phyloP scores from a whole-genome alignment of 2,888 invertebrate genomes.

The Agrilus biguttatus region DNA sequence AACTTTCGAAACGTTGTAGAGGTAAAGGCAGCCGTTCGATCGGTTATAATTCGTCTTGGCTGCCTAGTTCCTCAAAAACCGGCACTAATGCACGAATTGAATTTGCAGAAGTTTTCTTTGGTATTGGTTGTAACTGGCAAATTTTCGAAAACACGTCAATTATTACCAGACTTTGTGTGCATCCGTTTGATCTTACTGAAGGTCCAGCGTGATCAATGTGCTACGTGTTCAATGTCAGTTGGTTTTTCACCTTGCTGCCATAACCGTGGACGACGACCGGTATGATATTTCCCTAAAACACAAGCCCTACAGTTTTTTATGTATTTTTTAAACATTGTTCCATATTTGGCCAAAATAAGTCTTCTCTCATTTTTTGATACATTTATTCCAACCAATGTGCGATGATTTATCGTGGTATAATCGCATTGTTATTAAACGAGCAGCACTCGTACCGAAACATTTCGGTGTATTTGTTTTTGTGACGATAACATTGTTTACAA shows the following conservation, averaged over 20 bases:
- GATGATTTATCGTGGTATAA: too few relatives aligned
- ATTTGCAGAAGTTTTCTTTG: too few relatives aligned
- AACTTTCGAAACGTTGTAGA: conserved; percentile 4
- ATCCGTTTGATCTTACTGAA: conserved; percentile 8
- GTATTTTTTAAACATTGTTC: conserved; percentile 3
- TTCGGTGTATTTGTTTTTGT: too few relatives aligned
- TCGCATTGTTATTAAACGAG: too few relatives aligned
- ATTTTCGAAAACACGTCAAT: too few relatives aligned
- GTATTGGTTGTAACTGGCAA: conserved; percentile 8
- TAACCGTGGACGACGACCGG: conserved; percentile 8
- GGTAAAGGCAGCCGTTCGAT: conserved; percentile 7
- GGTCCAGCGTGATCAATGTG: conserved; percentile 14
- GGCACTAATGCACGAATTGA: neutral
- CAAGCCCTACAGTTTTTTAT: conserved; percentile 7
- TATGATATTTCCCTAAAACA: conserved; percentile 13
- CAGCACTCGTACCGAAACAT: too few relatives aligned
- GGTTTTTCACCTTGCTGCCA: conserved; percentile 12
- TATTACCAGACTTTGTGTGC: too few relatives aligned
- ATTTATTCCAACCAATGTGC: too few relatives aligned
- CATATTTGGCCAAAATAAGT: neutral
- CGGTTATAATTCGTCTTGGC: conserved; percentile 3
- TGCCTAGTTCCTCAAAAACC: conserved; percentile 9
- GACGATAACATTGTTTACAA: too few relatives aligned
- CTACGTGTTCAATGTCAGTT: conserved; percentile 6
- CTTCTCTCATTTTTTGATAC: too few relatives aligned